Conservation (phyloP, 2,888 invertebrate species). For the Gonocerus acuteangulatus region DNA sequence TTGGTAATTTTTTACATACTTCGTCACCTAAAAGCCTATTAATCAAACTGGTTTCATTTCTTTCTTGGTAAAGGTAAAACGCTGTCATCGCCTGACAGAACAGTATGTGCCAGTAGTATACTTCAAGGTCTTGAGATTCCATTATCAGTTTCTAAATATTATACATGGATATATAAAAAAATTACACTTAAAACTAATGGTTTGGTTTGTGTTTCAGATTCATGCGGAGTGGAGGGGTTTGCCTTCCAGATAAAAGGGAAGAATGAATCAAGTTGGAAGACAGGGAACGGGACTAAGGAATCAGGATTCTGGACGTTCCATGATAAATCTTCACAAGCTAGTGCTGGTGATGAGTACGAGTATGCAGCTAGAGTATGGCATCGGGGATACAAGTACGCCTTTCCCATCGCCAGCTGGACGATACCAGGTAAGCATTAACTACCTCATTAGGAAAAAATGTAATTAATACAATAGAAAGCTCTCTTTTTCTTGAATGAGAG, state of each 20-base stretch:
- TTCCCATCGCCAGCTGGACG: slow-evolving; percentile 16
- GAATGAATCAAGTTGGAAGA: slow-evolving; percentile 24
- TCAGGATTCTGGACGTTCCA: slow-evolving; percentile 30
- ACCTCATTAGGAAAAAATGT: background rate
- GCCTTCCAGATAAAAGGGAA: slow-evolving; percentile 27
- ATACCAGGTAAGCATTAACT: slow-evolving; percentile 21
- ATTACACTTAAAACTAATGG: no score
- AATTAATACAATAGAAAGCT: no score
- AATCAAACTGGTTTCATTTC: no score
- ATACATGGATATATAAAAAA: no score
- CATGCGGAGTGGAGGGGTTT: slow-evolving; percentile 32
- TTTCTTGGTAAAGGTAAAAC: no score
- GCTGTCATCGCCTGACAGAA: no score
- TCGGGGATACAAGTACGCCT: slow-evolving; percentile 2
- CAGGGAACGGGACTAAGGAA: slow-evolving; percentile 28
- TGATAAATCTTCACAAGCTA: slow-evolving; percentile 15
- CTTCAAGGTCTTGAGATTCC: no score
- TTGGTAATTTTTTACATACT: no score
- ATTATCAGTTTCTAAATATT: no score
- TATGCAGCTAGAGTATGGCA: slow-evolving; percentile 17
- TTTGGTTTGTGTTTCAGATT: slow-evolving; percentile 27
- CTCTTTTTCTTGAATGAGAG: no score
- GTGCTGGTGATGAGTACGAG: slow-evolving; percentile 16
- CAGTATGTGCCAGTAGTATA: no score
- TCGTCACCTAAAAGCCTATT: no score